Base-by-base conservation (phyloP, 2,797 vertebrate genomes). In the Cetoscarus ocellatus region DNA sequence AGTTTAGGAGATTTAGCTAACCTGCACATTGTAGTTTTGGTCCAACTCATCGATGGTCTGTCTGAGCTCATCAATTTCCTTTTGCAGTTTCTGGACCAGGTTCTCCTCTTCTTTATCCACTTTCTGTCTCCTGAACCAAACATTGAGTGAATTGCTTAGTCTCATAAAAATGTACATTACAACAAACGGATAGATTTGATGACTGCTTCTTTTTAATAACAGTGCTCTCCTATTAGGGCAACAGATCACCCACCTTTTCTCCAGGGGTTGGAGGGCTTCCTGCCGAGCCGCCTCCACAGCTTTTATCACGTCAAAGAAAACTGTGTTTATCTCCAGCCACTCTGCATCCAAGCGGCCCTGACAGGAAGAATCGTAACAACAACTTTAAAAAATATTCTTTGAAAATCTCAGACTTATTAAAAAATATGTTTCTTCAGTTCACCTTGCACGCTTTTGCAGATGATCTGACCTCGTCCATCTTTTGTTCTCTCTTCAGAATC, bases 311-410 rank as follows among this genome's bases (percentile, higher is more conserved):
- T 75, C 45, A 1, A 63, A 60, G 73, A 91, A 91, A 7, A 77
- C 83, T 0, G 0, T 3, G 57, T 80, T 61, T 48, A 90, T 77
- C 66, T 90, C 60, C 58, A 61, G 35, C 75, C 75, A 85, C 59
- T 88, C 86, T 1, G 49, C 19, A 12, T 88, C 85, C 79, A 91
- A 62, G 47, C 34, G 40, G 3, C 34, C 52, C 90, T 91, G 49
- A 75, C 61, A 50, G 13, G 3, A 42, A 0, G 0, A 9, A 57
- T 0, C 7, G 1, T 10, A 0, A 6, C 3, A 53, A 40, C 0
- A 10, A 11, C 27, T 35, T 11, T 45, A 54, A 1, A 39, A 42
- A 34, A 4, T 10, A 13, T 0, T 27, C 27, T 2, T n/a, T 48
- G 40, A 6, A 58, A 60, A 62, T 4, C 1, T 8, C 52, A 4